These are phyloP conservation scores for Glyptemys insculpta DNA, from an alignment of 2,797 vertebrate genomes.

Conservation along the genomic window DNA sequence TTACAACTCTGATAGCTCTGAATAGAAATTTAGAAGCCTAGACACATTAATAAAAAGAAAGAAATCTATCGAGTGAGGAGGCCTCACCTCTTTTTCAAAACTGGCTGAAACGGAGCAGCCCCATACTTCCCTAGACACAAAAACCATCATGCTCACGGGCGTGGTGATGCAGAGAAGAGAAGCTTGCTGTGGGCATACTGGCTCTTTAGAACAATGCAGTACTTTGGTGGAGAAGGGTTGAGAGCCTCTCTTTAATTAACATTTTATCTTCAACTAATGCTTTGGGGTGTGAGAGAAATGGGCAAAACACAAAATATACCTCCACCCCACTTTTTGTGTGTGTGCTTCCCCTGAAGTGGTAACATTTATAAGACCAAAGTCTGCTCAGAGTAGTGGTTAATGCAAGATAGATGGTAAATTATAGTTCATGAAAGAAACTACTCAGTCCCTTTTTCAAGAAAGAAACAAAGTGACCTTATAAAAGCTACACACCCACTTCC, in stretches of 20 bases:
- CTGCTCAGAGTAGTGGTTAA: neutral
- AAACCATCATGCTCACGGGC: neutral
- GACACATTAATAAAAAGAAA: neutral
- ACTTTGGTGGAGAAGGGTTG: rapidly evolving
- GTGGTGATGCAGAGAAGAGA: neutral
- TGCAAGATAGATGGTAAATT: neutral
- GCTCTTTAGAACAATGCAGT: rapidly evolving
- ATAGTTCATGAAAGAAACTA: neutral
- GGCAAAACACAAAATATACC: neutral
- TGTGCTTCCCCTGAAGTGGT: neutral
- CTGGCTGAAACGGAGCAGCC: neutral
- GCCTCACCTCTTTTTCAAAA: rapidly evolving
- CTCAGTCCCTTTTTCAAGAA: neutral
- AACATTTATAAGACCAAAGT: neutral
- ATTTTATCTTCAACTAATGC: neutral
- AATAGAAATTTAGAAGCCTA: neutral
- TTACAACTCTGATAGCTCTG: neutral
- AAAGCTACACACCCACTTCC: neutral
- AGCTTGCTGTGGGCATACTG: neutral
- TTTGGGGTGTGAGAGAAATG: neutral
- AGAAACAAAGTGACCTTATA: neutral
- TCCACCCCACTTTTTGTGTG: neutral
- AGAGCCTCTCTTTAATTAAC: neutral
- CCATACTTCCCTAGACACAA: neutral
- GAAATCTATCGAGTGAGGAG: neutral